A percentile compares a stretch with the other conserved stretches of the same genome.
These are phyloP conservation scores for Sinonovacula constricta DNA, from an alignment of 1,140 invertebrate species.

Conservation along the genomic window DNA sequence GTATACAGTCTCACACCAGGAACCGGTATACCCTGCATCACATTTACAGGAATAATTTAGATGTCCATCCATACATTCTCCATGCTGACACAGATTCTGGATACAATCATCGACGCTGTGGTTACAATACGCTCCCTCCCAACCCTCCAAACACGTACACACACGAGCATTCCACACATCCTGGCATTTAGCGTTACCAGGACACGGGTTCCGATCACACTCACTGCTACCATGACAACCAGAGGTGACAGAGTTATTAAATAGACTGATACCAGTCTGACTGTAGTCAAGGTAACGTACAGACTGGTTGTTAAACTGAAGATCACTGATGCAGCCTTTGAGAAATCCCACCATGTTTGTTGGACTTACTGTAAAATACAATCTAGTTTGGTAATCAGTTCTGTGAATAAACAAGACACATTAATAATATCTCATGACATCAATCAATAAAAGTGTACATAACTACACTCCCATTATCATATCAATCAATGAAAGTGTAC, in stretches of 20 bases:
- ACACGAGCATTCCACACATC: constrained; percentile 63
- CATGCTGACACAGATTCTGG: constrained; percentile 25
- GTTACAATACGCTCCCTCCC: constrained; percentile 40
- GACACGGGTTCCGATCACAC: constrained; percentile 64
- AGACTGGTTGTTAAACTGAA: constrained; percentile 61
- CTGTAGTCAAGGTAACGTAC: constrained; percentile 46
- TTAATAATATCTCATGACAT: no score
- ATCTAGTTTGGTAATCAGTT: no score
- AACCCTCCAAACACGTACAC: constrained; percentile 66
- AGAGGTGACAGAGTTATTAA: constrained; percentile 20
- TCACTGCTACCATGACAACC: constrained; percentile 82
- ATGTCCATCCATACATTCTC: constrained; percentile 44
- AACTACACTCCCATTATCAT: no score
- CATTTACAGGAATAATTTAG: constrained; percentile 34
- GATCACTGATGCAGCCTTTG: constrained; percentile 65
- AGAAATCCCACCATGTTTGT: constrained; percentile 55
- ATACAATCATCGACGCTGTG: constrained; percentile 50
- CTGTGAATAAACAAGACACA: no score
- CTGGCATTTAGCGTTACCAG: constrained; percentile 82
- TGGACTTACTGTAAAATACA: constrained; percentile 55
- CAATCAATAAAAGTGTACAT: no score
- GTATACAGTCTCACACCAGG: constrained; percentile 40
- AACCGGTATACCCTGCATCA: constrained; percentile 67
- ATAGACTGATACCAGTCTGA: constrained; percentile 42
- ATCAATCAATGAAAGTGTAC: no score